Percentiles rank a stretch among this genome's conserved stretches.
These are phyloP conservation scores for Galerucella pusilla DNA, from an alignment of 2,888 invertebrate genomes.

Conservation along the genomic window DNA sequence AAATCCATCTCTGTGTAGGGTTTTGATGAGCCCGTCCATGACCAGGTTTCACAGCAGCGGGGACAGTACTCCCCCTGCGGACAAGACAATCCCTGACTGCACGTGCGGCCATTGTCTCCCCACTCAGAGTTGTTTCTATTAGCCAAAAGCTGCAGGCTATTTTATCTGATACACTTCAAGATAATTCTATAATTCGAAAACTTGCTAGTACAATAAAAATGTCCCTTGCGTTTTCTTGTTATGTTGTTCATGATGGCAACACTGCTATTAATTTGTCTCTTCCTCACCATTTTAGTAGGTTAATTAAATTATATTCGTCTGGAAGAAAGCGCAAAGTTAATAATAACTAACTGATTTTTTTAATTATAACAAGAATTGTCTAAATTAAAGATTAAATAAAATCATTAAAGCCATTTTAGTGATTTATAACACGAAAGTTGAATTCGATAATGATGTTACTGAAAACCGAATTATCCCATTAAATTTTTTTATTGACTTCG, in stretches of 20 bases:
- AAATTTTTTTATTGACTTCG: constrained; percentile 7
- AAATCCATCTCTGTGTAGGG: too few relatives aligned
- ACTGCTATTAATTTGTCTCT: neutral
- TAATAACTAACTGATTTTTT: constrained; percentile 21
- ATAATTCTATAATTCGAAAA: too few relatives aligned
- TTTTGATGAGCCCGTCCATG: too few relatives aligned
- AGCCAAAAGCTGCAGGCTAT: too few relatives aligned
- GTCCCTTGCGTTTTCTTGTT: neutral
- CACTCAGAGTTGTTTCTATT: too few relatives aligned
- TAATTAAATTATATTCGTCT: constrained; percentile 16
- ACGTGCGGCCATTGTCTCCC: too few relatives aligned
- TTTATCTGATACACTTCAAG: too few relatives aligned
- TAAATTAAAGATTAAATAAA: constrained; percentile 10
- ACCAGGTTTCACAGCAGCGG: too few relatives aligned
- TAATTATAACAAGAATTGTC: constrained; percentile 19
- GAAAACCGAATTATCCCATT: neutral
- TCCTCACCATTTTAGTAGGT: constrained; percentile 13
- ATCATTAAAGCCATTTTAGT: constrained; percentile 14
- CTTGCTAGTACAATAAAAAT: too few relatives aligned
- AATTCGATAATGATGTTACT: constrained; percentile 15
- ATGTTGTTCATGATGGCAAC: constrained; percentile 2
- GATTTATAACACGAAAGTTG: constrained; percentile 4
- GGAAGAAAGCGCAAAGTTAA: constrained; percentile 15
- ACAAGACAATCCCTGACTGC: too few relatives aligned
- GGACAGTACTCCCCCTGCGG: too few relatives aligned